These are phyloP conservation scores for Montipora capitata DNA, from an alignment of 92 coral and sea anemone genomes.

Conservation along the genomic window DNA sequence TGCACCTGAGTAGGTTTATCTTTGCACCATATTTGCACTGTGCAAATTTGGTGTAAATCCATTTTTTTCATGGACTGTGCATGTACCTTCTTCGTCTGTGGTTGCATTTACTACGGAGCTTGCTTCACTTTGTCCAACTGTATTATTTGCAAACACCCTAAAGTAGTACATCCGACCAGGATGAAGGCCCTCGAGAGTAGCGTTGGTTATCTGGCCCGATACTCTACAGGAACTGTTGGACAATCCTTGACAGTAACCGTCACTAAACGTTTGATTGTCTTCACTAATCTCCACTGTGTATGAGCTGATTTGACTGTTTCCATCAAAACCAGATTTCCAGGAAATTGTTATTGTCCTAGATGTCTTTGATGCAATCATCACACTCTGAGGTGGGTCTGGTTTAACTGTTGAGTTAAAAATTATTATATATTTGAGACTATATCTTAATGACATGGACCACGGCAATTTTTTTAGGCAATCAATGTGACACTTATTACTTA, in stretches of 20 bases:
- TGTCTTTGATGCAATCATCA: neutral
- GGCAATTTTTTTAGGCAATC: no score
- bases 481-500: no score
- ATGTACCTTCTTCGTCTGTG: slow-evolving; percentile 60
- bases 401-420: neutral
- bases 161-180: slow-evolving; percentile 44
- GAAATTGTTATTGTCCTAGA: slow-evolving; percentile 31
- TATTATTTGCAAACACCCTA: slow-evolving; percentile 47
- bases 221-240: slow-evolving; percentile 3
- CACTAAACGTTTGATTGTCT: neutral
- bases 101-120: neutral
- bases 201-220: neutral
- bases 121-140: slow-evolving; percentile 38
- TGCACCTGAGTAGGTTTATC: no score
- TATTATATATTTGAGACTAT: no score
- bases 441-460: no score
- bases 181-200: slow-evolving; percentile 8
- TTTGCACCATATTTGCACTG: no score
- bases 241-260: slow-evolving; percentile 15
- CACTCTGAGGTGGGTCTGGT: slow-evolving; percentile 30
- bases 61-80: no score
- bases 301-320: slow-evolving; percentile 33
- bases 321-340: slow-evolving; percentile 59
- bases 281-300: slow-evolving; percentile 24
- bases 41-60: no score